These are phyloP conservation scores for Plagodis dolabraria DNA, from an alignment of 2,888 invertebrate genomes.

Conservation along the genomic window DNA sequence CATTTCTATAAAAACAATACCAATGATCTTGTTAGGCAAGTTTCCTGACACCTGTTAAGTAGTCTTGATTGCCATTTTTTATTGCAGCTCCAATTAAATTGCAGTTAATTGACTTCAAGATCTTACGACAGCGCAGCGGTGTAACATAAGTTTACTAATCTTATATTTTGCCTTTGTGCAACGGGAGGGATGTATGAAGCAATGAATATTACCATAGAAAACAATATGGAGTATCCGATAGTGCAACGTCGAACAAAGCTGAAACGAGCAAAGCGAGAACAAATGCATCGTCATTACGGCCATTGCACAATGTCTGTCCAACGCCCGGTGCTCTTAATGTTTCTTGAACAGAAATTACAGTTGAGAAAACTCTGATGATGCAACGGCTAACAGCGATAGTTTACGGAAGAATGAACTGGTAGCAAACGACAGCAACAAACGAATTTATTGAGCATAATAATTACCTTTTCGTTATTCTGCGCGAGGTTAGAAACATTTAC, in stretches of 20 bases:
- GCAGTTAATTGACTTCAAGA: slow-evolving; percentile 26
- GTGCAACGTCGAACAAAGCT: slow-evolving; percentile 31
- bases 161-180: slow-evolving; percentile 25
- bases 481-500: slow-evolving; percentile 32
- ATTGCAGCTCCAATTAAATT: slow-evolving; percentile 30
- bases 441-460: slow-evolving; percentile 40
- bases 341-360: slow-evolving; percentile 43
- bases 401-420: slow-evolving; percentile 60
- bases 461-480: slow-evolving; percentile 36
- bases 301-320: slow-evolving; percentile 50
- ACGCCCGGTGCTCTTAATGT: slow-evolving; percentile 45
- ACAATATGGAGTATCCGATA: slow-evolving; percentile 25
- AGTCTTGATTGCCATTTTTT: slow-evolving; percentile 24
- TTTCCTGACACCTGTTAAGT: slow-evolving; percentile 21
- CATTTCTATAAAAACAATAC: slow-evolving; percentile 3
- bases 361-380: slow-evolving; percentile 55
- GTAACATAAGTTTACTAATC: slow-evolving; percentile 21
- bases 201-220: slow-evolving; percentile 33
- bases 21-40: slow-evolving; percentile 20
- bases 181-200: slow-evolving; percentile 23
- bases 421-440: slow-evolving; percentile 39
- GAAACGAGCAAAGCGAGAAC: slow-evolving; percentile 43
- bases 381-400: slow-evolving; percentile 56
- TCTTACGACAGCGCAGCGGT: slow-evolving; percentile 22
- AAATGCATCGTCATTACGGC: slow-evolving; percentile 47